These are phyloP conservation scores for Phalacrocorax aristotelis DNA, from an alignment of 2,113 vertebrate species.

Conservation along the genomic window DNA sequence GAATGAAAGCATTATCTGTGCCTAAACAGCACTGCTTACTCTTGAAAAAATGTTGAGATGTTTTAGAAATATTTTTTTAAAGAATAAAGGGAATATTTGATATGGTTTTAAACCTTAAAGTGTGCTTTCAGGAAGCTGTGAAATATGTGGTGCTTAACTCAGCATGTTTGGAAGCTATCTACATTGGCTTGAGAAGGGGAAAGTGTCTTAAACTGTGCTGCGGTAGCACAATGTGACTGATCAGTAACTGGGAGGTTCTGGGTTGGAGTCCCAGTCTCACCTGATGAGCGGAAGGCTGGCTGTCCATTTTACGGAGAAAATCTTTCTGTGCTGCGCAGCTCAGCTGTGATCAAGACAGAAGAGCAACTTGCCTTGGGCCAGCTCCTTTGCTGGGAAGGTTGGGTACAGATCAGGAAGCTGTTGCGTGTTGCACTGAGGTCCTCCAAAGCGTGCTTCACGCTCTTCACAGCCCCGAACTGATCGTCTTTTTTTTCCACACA, in stretches of 20 bases:
- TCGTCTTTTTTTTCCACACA: too few species aligned
- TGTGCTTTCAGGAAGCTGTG: neutral
- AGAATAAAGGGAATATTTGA: slow-evolving; percentile 39
- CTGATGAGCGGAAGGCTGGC: rapidly evolving
- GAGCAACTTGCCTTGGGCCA: rapidly evolving
- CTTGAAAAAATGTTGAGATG: neutral
- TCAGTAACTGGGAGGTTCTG: neutral
- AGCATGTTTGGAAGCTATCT: neutral
- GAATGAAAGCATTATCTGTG: neutral
- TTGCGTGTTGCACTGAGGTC: rapidly evolving
- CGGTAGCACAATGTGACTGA: neutral
- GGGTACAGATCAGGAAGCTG: rapidly evolving
- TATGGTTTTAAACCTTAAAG: neutral
- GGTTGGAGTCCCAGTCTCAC: neutral
- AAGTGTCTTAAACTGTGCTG: neutral
- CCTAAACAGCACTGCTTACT: neutral
- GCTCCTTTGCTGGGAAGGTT: rapidly evolving
- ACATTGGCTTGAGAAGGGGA: rapidly evolving
- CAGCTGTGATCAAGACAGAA: rapidly evolving
- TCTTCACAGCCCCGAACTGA: rapidly evolving
- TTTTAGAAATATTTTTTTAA: neutral
- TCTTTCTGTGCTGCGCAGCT: rapidly evolving
- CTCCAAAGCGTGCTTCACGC: rapidly evolving
- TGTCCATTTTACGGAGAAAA: neutral
- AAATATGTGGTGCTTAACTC: neutral